Percentiles rank a stretch among this genome's conserved stretches.
Conservation (phyloP, 92 coral and sea anemone genomes). For the Porites divaricata region DNA sequence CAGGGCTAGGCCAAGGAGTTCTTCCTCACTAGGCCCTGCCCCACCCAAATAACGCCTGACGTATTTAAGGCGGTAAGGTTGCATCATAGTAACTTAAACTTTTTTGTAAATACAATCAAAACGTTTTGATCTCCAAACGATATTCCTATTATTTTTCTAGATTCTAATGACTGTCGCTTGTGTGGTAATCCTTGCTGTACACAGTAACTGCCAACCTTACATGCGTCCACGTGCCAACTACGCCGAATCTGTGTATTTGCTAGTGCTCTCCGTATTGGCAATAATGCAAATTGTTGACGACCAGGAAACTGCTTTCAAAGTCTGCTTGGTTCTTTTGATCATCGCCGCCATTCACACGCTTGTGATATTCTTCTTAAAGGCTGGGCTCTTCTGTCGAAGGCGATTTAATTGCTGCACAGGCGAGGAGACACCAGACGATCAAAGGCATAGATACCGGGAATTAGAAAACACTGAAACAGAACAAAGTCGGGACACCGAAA, state of each 20-base stretch:
- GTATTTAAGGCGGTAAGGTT: too few species aligned
- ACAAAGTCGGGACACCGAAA: neutral
- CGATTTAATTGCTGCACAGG: slow-evolving; percentile 13
- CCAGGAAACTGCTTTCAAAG: slow-evolving; percentile 2
- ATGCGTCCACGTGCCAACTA: slow-evolving; percentile 66
- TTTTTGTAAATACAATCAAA: too few species aligned
- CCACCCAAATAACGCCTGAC: too few species aligned
- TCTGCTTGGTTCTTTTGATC: slow-evolving; percentile 42
- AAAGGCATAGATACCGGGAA: neutral
- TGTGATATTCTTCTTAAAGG: slow-evolving; percentile 45
- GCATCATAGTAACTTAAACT: too few species aligned
- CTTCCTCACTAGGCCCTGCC: too few species aligned
- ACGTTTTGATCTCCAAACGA: too few species aligned
- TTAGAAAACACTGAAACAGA: slow-evolving; percentile 17
- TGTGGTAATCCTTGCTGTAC: slow-evolving; percentile 63
- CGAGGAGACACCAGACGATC: neutral
- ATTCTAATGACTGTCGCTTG: slow-evolving; percentile 71
- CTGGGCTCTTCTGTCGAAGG: slow-evolving; percentile 51
- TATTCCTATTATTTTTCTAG: slow-evolving; percentile 19
- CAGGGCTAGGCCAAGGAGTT: too few species aligned
- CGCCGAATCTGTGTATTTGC: slow-evolving; percentile 78
- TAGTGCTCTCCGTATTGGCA: slow-evolving; percentile 65
- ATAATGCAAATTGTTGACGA: slow-evolving; percentile 62
- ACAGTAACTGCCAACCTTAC: slow-evolving; percentile 90
- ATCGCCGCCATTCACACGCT: slow-evolving; percentile 54